Conservation (phyloP, 2,797 vertebrate species). For the Steatocranus sp. region DNA sequence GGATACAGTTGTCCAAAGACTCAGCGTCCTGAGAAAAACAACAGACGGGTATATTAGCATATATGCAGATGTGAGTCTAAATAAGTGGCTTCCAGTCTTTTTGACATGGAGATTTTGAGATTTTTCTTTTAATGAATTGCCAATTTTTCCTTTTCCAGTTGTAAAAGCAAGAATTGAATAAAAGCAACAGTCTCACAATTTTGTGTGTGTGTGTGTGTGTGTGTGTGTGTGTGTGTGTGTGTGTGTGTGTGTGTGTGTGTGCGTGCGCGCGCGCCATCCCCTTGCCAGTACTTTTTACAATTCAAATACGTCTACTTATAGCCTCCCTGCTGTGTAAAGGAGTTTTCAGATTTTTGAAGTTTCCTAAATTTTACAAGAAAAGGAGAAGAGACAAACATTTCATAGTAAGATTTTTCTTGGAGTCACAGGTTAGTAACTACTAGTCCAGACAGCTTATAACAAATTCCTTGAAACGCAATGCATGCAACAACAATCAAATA, state of each 20-base stretch:
- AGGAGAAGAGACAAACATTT: neutral
- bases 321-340: neutral
- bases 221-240: no score
- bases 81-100: neutral
- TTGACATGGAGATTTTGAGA: neutral
- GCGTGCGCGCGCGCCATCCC: no score
- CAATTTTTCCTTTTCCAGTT: neutral
- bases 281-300: neutral
- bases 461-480: neutral
- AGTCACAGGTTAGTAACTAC: neutral
- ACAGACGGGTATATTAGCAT: neutral
- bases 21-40: slow-evolving; percentile 74
- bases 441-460: neutral
- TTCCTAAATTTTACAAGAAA: neutral
- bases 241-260: accelerated
- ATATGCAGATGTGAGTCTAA: neutral
- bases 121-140: neutral
- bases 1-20: slow-evolving; percentile 82
- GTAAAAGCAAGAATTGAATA: neutral
- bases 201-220: accelerated
- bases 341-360: neutral
- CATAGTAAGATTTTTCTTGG: neutral
- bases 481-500: neutral
- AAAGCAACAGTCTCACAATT: neutral
- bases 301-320: neutral